phyloP scores from a whole-genome alignment of 2,113 vertebrate species.

The Phyllostomus hastatus region DNA sequence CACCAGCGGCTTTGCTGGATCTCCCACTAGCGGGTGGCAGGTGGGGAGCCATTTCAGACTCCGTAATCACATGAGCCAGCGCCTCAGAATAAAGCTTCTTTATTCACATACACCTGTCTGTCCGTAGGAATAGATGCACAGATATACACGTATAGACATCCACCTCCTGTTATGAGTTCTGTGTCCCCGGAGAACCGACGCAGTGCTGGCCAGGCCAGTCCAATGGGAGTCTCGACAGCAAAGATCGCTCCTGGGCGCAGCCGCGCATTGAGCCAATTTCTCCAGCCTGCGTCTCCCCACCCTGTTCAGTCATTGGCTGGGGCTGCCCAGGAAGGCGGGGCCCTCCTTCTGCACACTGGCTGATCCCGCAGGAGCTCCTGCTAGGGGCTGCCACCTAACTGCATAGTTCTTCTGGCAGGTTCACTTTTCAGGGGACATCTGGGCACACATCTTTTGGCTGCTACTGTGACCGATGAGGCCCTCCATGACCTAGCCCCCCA shows the following conservation, averaged over 20 bases:
- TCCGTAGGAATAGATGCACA: neutral
- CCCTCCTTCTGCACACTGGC: neutral
- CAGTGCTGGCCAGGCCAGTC: too few relatives aligned
- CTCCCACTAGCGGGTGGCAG: neutral
- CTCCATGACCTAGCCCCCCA: too few relatives aligned
- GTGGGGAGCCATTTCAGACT: too few relatives aligned
- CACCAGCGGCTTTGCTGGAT: neutral
- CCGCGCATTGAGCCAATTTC: neutral
- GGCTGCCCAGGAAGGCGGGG: neutral
- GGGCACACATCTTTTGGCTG: neutral
- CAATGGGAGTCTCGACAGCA: neutral
- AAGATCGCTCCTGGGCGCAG: neutral
- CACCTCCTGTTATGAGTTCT: neutral
- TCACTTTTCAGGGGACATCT: neutral
- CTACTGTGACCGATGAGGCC: too few relatives aligned
- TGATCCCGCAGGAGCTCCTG: neutral
- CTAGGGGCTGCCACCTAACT: neutral
- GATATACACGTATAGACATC: neutral
- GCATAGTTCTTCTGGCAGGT: rapidly evolving
- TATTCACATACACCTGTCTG: too few relatives aligned
- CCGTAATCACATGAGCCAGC: too few relatives aligned
- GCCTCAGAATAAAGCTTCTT: too few relatives aligned
- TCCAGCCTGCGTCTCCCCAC: neutral
- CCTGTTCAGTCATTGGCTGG: neutral
- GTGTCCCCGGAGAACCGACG: neutral